These are phyloP conservation scores for Balaenoptera acutorostrata DNA, from an alignment of 2,113 vertebrate species.

Conservation along the genomic window DNA sequence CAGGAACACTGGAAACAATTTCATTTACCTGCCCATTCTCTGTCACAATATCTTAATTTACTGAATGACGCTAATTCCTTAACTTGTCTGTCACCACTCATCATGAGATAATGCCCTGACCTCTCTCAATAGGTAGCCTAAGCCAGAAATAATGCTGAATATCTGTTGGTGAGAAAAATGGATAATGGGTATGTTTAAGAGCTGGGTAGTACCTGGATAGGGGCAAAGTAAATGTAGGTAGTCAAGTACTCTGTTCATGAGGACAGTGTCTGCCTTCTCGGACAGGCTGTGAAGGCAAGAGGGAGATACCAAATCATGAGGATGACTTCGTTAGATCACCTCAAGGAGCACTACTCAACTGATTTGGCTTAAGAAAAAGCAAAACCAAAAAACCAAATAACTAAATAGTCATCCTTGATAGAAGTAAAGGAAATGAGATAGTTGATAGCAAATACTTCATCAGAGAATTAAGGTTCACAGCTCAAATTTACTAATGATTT, in stretches of 20 bases:
- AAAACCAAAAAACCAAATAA: neutral
- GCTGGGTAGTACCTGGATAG: neutral
- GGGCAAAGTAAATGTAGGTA: neutral
- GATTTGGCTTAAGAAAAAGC: neutral
- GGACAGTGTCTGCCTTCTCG: neutral
- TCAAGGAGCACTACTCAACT: neutral
- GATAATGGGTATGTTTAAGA: neutral
- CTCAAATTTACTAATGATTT: neutral
- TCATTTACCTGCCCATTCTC: constrained; percentile 1
- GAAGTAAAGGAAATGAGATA: neutral
- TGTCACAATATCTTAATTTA: constrained; percentile 26
- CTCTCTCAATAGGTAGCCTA: neutral
- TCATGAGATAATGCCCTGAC: constrained; percentile 35
- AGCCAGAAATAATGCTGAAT: neutral
- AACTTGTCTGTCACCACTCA: constrained; percentile 38
- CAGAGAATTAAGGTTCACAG: neutral
- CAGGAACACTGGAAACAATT: neutral
- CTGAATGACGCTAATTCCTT: constrained; percentile 29
- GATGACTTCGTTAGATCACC: neutral
- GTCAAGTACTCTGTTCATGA: neutral
- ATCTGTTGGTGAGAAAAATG: neutral
- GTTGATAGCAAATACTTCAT: neutral
- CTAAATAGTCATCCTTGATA: neutral
- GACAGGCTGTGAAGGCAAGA: neutral
- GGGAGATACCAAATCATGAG: neutral